Percentiles rank a stretch among this genome's conserved stretches.
phyloP scores from a whole-genome alignment of 1,140 invertebrate genomes.

The Papilio polytes region DNA sequence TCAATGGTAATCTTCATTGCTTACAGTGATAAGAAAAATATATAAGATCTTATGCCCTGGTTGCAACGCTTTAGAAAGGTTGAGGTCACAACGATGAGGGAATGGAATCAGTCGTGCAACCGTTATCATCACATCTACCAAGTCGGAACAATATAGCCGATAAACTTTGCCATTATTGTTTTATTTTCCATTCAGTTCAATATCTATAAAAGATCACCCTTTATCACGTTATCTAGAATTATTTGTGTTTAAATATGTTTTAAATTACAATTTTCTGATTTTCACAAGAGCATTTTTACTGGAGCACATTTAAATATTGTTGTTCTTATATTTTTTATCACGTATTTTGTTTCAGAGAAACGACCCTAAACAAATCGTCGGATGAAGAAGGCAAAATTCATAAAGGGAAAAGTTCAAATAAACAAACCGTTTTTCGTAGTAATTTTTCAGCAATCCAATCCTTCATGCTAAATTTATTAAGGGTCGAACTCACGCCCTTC shows the following conservation, averaged over 20 bases:
- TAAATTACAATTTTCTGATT: too few relatives aligned
- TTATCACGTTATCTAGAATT: background rate
- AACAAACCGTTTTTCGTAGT: background rate
- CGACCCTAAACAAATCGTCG: background rate
- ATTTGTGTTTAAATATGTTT: background rate
- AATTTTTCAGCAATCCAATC: slow-evolving; percentile 57
- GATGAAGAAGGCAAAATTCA: background rate
- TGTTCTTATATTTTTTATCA: background rate
- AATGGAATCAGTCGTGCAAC: slow-evolving; percentile 64
- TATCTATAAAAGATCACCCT: slow-evolving; percentile 20
- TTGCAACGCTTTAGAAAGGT: slow-evolving; percentile 16
- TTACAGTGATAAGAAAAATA: slow-evolving; percentile 33
- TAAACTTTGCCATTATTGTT: slow-evolving; percentile 65
- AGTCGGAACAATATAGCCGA: slow-evolving; percentile 55
- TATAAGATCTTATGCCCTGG: slow-evolving; percentile 51
- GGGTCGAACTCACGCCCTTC: slow-evolving; percentile 64
- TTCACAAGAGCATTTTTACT: too few relatives aligned
- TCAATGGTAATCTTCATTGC: background rate
- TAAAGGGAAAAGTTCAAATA: slow-evolving; percentile 29
- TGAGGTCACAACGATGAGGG: slow-evolving; percentile 23
- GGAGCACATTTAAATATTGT: background rate
- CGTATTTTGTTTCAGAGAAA: background rate
- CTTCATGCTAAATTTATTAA: slow-evolving; percentile 74
- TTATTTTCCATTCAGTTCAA: slow-evolving; percentile 34
- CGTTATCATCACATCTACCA: slow-evolving; percentile 63